Base-by-base conservation (phyloP, 2,797 vertebrate genomes). In the Sebastes diaconus region DNA sequence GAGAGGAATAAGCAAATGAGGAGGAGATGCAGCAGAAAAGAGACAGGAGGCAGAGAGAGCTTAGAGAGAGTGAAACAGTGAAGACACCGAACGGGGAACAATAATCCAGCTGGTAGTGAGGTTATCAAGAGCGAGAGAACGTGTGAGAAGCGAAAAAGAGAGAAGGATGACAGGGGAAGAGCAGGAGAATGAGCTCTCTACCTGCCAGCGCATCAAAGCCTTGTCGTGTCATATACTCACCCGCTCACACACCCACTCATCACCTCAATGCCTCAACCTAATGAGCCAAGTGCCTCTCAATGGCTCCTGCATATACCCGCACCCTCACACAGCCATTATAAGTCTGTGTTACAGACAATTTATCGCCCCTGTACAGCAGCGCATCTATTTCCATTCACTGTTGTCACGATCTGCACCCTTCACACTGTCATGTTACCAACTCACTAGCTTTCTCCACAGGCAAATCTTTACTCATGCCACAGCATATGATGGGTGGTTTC, bases 251-350 rank as follows among this genome's bases (percentile, higher is more conserved):
- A 85, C 90, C 89, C 87, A 92, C 91, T 94, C 90, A 79, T 90
- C 87, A 86, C 72, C 79, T 91, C 90, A 87, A 84, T 92, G 75
- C 86, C 82, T 94, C 86, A 87, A 87, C 90, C 88, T 93, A 95
- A 95, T 95, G 94, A 96, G 94, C 89, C 92, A 90, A 92, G 91
- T 84, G 89, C 85, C 83, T 89, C 84, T 91, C 87, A 66, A 84
- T 88, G 82, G 85, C 69, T 84, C 39, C 39, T 4, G 79, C 84
- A 75, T 25, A 82, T 24, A 70, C 24, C 85, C 29, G 69, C 83
- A 42, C 84, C 5, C 29, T 68, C 57, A 72, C 80, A 82, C 83
- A 87, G 84, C 79, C 76, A 90, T 92, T 91, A 88, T 36, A 77
- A 57, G 75, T 55, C 46, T 50, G 81, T 81, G 73, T 90, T 84